These are phyloP conservation scores for Illadopsis cleaveri DNA, from an alignment of 2,113 vertebrate species.

Conservation along the genomic window DNA sequence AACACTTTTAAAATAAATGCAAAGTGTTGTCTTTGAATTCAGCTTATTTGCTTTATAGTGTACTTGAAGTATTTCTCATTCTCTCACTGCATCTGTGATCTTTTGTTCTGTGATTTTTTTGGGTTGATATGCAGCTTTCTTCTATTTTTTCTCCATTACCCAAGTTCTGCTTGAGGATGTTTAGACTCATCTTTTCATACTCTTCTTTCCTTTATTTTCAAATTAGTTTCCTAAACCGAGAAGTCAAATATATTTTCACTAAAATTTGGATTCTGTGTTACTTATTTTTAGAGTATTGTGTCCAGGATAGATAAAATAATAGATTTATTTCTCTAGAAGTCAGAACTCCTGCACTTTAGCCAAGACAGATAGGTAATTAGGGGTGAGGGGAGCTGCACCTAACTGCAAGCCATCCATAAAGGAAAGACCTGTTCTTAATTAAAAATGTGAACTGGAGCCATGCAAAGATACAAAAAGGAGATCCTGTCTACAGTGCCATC, in stretches of 20 bases:
- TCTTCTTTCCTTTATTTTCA: not conserved
- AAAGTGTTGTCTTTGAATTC: not conserved
- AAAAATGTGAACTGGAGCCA: not conserved
- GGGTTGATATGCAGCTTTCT: not conserved
- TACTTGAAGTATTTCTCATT: not conserved
- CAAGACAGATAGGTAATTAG: not conserved
- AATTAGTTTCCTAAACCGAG: not conserved
- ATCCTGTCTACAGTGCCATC: not conserved
- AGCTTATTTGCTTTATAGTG: not conserved
- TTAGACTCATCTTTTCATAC: not conserved
- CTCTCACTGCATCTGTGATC: not conserved
- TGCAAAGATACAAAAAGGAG: not conserved
- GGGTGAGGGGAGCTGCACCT: not conserved
- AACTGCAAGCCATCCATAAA: not conserved
- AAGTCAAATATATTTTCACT: not conserved
- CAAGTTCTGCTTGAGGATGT: not conserved
- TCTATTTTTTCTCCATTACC: not conserved
- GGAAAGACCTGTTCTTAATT: not conserved
- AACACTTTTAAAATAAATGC: not conserved
- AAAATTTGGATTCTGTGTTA: not conserved
- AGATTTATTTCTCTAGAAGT: not conserved
- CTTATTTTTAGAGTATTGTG: not conserved
- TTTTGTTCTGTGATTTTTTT: not conserved
- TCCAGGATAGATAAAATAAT: not conserved
- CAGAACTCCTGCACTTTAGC: not conserved